phyloP scores from a whole-genome alignment of 2,888 invertebrate species.

The Podotricha telesiphe region DNA sequence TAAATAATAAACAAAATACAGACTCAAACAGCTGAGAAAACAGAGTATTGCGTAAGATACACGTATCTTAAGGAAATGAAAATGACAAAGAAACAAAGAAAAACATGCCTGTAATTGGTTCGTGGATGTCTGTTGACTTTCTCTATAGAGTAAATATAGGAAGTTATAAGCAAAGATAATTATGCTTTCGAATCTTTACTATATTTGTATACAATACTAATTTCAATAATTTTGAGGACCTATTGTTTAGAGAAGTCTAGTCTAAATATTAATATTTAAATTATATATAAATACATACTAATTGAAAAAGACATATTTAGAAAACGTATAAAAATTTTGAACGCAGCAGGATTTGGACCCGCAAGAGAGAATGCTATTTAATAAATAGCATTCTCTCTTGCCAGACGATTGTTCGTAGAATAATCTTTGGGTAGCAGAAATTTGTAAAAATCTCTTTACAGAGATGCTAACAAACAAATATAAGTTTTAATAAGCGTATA shows the following conservation, averaged over 20 bases:
- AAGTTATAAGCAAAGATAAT: constrained; percentile 45
- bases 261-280: background rate
- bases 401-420: no score
- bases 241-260: background rate
- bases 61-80: constrained; percentile 47
- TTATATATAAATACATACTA: background rate
- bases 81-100: constrained; percentile 52
- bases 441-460: no score
- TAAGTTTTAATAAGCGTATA: no score
- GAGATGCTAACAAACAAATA: no score
- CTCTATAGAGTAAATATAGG: constrained; percentile 54
- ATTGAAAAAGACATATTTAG: no score
- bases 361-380: no score
- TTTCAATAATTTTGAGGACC: background rate
- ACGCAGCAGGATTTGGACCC: no score
- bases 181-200: constrained; percentile 15
- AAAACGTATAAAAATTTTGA: no score
- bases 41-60: constrained; percentile 53
- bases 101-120: constrained; percentile 59
- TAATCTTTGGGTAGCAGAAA: no score
- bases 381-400: no score
- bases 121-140: constrained; percentile 58
- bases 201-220: constrained; percentile 13
- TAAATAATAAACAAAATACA: constrained; percentile 5
- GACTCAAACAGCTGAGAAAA: constrained; percentile 19